These are phyloP conservation scores for Steinernema scapterisci DNA, from an alignment of 2,888 invertebrate species.

Conservation along the genomic window DNA sequence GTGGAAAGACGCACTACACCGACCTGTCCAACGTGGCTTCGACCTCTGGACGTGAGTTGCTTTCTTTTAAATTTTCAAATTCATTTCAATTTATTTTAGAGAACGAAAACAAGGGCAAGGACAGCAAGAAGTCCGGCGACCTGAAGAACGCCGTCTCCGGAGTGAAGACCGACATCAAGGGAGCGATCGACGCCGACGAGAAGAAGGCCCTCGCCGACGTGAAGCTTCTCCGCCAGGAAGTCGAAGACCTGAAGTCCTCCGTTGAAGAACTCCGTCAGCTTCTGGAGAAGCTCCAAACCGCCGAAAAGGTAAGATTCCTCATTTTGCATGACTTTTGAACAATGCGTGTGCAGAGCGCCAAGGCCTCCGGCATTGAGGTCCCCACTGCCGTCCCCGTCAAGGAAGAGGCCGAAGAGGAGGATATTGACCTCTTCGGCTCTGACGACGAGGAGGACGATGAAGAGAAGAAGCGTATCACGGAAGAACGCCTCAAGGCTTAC, in stretches of 20 bases:
- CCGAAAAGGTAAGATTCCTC: neutral
- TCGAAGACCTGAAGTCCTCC: constrained; percentile 44
- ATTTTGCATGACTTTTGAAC: neutral
- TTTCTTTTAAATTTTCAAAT: neutral
- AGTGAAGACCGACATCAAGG: constrained; percentile 42
- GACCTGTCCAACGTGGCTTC: constrained; percentile 37
- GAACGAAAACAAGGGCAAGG: neutral
- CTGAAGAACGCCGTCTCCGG: neutral
- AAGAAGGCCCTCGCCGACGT: constrained; percentile 40
- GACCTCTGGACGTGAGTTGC: constrained; percentile 21
- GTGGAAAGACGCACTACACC: constrained; percentile 51
- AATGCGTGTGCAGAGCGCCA: neutral
- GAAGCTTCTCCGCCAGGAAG: constrained; percentile 43
- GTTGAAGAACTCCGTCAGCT: constrained; percentile 45
- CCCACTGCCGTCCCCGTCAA: constrained; percentile 37
- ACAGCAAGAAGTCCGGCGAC: neutral
- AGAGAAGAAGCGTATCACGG: constrained; percentile 54
- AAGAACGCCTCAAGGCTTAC: constrained; percentile 45
- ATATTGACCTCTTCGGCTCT: constrained; percentile 63
- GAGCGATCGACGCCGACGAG: constrained; percentile 34
- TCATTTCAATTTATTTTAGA: neutral
- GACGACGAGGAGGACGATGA: constrained; percentile 59
- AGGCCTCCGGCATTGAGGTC: neutral
- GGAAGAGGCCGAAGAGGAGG: constrained; percentile 43
- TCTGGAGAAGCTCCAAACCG: constrained; percentile 44